Evolutionary conservation across 1,140 invertebrate species (phyloP), one percentile per base, ranked within the genome.

Genomic region (Pomacea maculata): DNA sequence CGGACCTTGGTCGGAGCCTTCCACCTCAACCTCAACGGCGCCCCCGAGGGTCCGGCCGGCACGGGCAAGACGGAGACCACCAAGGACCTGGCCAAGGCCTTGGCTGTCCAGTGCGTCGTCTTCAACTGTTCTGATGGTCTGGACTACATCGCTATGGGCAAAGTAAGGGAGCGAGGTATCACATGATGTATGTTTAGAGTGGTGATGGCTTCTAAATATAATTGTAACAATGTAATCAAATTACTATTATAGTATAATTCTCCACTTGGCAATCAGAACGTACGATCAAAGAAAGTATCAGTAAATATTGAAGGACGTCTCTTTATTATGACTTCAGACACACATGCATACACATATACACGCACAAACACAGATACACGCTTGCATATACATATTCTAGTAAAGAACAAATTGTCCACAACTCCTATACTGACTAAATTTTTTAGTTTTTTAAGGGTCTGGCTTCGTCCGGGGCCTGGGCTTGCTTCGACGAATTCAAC

Each of bases 61-160:
- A 92, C 91, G 52, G 91, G 91, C 29, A 91, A 92, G 81, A 92
- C 91, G 74, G 91, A 92, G 84, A 92, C 91, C 9, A 91, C 90
- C 0, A 92, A 92, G 84, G 91, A 92, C 88, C 83, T 92, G 54
- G 91, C 91, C 73, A 92, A 92, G 83, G 91, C 91, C n/a, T 67
- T 92, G 25, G 91, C 91, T 76, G 91, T 92, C n/a, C 91, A 92
- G 86, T 92, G 91, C 88, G 89, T 92, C 5, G 91, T 92, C 25
- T 92, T 92, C 86, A 92, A 92, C 86, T 92, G 91, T 80, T 92
- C 91, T 25, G 91, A 92, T 85, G 91, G 91, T 81, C 82, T 92
- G 67, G 91, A 92, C 82, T 92, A 92, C 82, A 89, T 92, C 81
- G 91, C 91, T 77, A 92, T 92, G 92, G 91, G 92, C 57, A 92